A percentile compares a stretch with the other conserved stretches of the same genome.
phyloP scores from a whole-genome alignment of 2,888 invertebrate species.

The Eilema sororculum region DNA sequence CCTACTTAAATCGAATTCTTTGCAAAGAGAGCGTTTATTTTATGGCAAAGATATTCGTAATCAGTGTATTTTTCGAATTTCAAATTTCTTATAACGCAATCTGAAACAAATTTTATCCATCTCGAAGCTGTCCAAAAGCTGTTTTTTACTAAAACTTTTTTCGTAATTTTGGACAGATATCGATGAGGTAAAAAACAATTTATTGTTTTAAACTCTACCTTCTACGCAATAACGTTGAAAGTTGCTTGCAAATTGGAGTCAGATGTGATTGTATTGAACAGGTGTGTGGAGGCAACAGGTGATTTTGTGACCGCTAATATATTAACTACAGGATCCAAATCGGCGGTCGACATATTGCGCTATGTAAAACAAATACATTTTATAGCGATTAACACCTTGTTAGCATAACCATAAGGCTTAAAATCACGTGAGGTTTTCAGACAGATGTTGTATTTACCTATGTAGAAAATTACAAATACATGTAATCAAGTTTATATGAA shows the following conservation, averaged over 20 bases:
- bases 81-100: conserved; percentile 37
- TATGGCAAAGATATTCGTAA: conserved; percentile 26
- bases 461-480: conserved; percentile 57
- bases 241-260: conserved; percentile 56
- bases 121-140: conserved; percentile 65
- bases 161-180: conserved; percentile 71
- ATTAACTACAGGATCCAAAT: conserved; percentile 80
- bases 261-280: conserved; percentile 84
- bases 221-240: conserved; percentile 34
- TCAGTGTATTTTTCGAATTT: conserved; percentile 39
- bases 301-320: conserved; percentile 83
- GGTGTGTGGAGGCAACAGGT: conserved; percentile 82
- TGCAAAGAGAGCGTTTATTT: conserved; percentile 17
- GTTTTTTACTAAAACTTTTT: conserved; percentile 55
- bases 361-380: conserved; percentile 56
- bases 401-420: conserved; percentile 32
- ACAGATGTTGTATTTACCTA: conserved; percentile 67
- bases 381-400: conserved; percentile 45
- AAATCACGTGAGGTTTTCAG: conserved; percentile 40
- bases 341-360: conserved; percentile 76
- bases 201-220: conserved; percentile 38
- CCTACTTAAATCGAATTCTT: conserved; percentile 11
- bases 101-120: conserved; percentile 52
- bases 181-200: conserved; percentile 49
- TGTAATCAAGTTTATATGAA: conserved; percentile 53